Evolutionary conservation across 2,888 invertebrate genomes (phyloP).

Genomic region (Chirona hameri): DNA sequence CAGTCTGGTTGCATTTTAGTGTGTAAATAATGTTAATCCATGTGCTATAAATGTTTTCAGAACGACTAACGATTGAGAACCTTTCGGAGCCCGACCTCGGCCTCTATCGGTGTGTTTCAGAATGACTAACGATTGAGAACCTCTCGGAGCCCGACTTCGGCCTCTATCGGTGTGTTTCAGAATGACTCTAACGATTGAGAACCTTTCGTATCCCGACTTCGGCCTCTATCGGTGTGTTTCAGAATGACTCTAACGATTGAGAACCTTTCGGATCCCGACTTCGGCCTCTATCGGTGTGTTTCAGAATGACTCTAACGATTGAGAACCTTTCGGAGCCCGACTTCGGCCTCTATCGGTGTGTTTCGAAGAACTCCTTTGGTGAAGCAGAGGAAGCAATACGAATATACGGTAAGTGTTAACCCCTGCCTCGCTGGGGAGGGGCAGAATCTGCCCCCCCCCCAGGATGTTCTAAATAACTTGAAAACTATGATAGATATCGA

Average conservation of each 20-base stretch:
- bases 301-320: neutral
- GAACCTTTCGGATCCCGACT: neutral
- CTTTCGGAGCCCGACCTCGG: neutral
- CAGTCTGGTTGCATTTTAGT: too few relatives aligned
- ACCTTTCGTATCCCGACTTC: neutral
- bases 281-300: neutral
- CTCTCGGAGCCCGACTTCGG: neutral
- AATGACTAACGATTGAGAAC: neutral
- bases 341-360: neutral
- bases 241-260: slow-evolving; percentile 3
- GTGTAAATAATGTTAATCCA: too few relatives aligned
- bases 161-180: neutral
- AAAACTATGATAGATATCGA: too few relatives aligned
- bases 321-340: neutral
- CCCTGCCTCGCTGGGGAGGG: too few relatives aligned
- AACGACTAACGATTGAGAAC: neutral
- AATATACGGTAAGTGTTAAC: slow-evolving; percentile 3
- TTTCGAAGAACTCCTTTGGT: slow-evolving; percentile 3
- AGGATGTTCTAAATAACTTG: too few relatives aligned
- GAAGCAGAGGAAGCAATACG: neutral
- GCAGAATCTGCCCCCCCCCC: too few relatives aligned
- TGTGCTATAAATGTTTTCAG: neutral
- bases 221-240: neutral
- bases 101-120: neutral
- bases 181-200: neutral